Evolutionary conservation across 2,113 vertebrate genomes (phyloP).

Genomic region (Nothocercus nigrocapillus): DNA sequence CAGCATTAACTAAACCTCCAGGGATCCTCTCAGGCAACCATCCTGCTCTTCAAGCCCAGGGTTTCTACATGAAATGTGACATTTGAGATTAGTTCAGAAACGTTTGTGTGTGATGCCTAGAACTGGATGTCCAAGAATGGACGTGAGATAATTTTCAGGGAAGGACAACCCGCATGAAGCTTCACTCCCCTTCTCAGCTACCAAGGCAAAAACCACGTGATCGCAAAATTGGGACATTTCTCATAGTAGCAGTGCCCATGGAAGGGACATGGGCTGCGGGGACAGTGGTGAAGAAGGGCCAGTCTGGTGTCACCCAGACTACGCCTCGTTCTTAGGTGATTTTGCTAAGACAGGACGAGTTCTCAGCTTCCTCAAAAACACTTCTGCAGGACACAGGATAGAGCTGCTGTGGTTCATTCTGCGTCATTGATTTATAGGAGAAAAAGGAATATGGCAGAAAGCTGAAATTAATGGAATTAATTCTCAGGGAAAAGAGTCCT

Average conservation of each 20-base stretch:
- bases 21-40: not conserved
- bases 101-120: not conserved
- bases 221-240: not conserved
- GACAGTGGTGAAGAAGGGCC: not conserved
- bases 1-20: constrained; percentile 19
- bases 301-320: not conserved
- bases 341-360: rapidly evolving
- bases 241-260: not conserved
- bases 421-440: not conserved
- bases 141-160: not conserved
- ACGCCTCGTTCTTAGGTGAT: not conserved
- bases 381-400: not conserved
- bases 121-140: not conserved
- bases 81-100: constrained; percentile 45
- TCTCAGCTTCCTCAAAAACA: not conserved
- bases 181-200: not conserved
- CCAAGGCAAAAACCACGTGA: rapidly evolving
- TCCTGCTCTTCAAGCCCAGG: constrained; percentile 6
- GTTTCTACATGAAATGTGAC: constrained; percentile 52
- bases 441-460: not conserved
- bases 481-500: not conserved
- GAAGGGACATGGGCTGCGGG: not conserved
- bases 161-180: not conserved
- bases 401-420: not conserved
- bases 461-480: not conserved